Conservation (phyloP, 2,797 vertebrate species). For the Aratinga solstitialis region DNA sequence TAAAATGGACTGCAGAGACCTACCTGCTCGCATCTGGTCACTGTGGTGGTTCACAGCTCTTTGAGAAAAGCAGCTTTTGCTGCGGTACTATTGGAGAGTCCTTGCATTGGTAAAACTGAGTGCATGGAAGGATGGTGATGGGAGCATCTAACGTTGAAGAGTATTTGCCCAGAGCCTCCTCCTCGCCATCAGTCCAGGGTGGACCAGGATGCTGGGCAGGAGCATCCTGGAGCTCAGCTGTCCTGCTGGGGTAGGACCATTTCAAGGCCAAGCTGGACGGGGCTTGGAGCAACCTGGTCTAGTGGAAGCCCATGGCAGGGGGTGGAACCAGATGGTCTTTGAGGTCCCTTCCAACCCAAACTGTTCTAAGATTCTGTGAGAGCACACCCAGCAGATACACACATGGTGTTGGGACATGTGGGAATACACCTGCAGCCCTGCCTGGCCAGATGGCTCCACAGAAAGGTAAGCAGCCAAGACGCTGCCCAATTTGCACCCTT, state of each 20-base stretch:
- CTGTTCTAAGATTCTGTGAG: neutral
- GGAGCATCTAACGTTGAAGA: accelerated
- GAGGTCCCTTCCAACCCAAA: neutral
- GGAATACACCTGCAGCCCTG: neutral
- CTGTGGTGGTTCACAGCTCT: neutral
- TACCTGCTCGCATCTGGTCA: neutral
- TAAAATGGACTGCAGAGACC: neutral
- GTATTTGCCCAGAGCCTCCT: neutral
- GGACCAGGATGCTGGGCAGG: neutral
- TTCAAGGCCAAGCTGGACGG: neutral
- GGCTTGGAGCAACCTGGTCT: neutral
- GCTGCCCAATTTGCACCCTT: neutral
- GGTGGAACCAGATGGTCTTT: neutral
- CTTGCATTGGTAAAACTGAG: neutral
- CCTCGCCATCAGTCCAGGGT: neutral
- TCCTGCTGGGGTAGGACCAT: neutral
- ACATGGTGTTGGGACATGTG: accelerated
- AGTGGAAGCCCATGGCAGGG: neutral
- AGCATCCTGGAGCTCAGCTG: neutral
- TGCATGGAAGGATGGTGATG: accelerated
- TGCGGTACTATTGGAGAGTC: neutral
- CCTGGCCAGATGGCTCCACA: accelerated
- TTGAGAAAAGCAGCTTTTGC: neutral
- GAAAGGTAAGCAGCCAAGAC: neutral
- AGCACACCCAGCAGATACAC: neutral